phyloP scores from a whole-genome alignment of 2,797 vertebrate genomes.

The Nyctibius grandis region DNA sequence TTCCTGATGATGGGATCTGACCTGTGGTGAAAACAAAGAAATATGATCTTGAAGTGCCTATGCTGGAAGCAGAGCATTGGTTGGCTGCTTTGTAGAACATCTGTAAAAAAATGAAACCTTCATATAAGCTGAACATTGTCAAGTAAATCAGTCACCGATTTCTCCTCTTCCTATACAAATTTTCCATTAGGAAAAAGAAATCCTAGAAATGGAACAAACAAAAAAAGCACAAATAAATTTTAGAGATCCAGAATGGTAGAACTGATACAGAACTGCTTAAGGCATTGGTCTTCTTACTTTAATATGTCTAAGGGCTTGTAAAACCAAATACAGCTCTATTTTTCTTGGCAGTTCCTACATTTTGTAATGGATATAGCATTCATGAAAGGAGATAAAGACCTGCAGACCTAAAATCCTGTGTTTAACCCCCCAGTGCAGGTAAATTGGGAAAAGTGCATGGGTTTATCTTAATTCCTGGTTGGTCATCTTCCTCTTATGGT shows the following conservation, averaged over 20 bases:
- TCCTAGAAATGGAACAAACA: constrained; percentile 37
- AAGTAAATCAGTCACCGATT: constrained; percentile 24
- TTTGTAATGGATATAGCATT: not conserved
- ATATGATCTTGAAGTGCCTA: not conserved
- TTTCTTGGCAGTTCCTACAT: not conserved
- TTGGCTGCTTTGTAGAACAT: not conserved
- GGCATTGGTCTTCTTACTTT: not conserved
- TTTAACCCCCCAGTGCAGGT: not conserved
- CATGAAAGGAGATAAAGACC: not conserved
- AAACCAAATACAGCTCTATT: not conserved
- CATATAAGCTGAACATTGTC: constrained; percentile 13
- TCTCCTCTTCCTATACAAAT: not conserved
- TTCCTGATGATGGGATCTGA: constrained; percentile 20
- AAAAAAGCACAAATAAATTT: constrained; percentile 31
- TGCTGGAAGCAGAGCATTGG: not conserved
- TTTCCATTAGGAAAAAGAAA: constrained; percentile 32
- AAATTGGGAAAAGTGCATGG: not conserved
- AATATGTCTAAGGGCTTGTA: not conserved
- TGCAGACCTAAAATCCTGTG: not conserved
- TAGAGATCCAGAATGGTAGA: not conserved
- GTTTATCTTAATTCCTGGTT: not conserved
- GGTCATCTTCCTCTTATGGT: not conserved
- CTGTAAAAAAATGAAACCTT: constrained; percentile 31
- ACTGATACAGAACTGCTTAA: not conserved
- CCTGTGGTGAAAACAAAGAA: constrained; percentile 50